A percentile compares a stretch with the other conserved stretches of the same genome.
Evolutionary conservation across 2,888 invertebrate genomes (phyloP).

Genomic region (Dilophus febrilis): DNA sequence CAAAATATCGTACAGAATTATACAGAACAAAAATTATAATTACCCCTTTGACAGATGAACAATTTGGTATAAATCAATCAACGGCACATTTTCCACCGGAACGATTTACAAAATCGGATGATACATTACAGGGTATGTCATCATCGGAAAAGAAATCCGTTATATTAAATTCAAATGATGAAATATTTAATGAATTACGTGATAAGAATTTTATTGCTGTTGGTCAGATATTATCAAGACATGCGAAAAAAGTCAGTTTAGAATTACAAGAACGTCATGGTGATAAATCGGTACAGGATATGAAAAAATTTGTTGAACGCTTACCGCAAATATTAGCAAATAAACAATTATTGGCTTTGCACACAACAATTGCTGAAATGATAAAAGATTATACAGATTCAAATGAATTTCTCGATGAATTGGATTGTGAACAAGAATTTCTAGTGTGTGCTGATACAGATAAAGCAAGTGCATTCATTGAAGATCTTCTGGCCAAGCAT

Average conservation of each 20-base stretch:
- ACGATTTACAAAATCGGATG: constrained; percentile 57
- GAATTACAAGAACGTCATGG: constrained; percentile 72
- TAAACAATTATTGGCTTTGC: constrained; percentile 70
- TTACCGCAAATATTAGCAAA: constrained; percentile 74
- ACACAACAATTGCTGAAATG: constrained; percentile 86
- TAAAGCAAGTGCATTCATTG: constrained; percentile 72
- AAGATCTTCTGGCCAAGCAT: constrained; percentile 77
- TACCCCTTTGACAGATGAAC: constrained; percentile 81
- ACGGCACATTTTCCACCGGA: constrained; percentile 73
- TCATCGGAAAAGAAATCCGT: constrained; percentile 51
- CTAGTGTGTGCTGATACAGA: constrained; percentile 84
- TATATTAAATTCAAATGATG: constrained; percentile 76
- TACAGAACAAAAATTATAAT: too few relatives aligned
- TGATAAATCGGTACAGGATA: constrained; percentile 84
- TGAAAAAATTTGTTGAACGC: constrained; percentile 81
- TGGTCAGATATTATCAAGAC: constrained; percentile 66
- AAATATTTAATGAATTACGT: constrained; percentile 72
- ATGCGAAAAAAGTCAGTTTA: constrained; percentile 69
- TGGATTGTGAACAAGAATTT: constrained; percentile 82
- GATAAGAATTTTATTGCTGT: constrained; percentile 88
- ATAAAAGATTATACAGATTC: constrained; percentile 68
- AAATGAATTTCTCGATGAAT: constrained; percentile 57
- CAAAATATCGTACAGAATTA: background rate
- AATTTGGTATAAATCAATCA: constrained; percentile 69
- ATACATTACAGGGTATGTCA: constrained; percentile 18